These are phyloP conservation scores for Cheilosia variabilis DNA, from an alignment of 2,888 invertebrate species.

Conservation along the genomic window DNA sequence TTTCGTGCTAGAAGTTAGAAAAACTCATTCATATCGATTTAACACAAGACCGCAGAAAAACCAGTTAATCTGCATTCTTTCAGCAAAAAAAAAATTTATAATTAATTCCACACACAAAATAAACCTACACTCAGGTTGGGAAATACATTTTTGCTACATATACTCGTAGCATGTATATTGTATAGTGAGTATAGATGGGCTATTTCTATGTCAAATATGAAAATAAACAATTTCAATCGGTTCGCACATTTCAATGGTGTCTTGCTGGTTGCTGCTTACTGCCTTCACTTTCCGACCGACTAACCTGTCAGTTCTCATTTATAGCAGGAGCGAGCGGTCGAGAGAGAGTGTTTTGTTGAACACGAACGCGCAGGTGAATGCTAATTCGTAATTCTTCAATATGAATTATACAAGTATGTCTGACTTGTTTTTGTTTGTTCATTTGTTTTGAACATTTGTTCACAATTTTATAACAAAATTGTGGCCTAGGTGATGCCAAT, in stretches of 20 bases:
- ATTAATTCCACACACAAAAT: constrained; percentile 63
- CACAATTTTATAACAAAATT: background rate
- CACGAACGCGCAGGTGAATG: constrained; percentile 57
- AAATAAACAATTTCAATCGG: constrained; percentile 74
- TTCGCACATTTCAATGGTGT: constrained; percentile 68
- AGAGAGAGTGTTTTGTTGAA: constrained; percentile 23
- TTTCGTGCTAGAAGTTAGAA: constrained; percentile 56
- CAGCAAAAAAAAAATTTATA: constrained; percentile 34
- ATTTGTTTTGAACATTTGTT: background rate
- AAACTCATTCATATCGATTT: constrained; percentile 65
- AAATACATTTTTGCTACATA: constrained; percentile 18
- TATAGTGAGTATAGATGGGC: background rate
- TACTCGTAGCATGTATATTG: constrained; percentile 7
- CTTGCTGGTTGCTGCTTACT: constrained; percentile 42
- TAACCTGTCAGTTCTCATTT: background rate
- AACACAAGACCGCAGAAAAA: constrained; percentile 45
- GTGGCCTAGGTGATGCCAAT: background rate
- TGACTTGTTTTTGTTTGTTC: background rate
- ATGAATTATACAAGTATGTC: constrained; percentile 23
- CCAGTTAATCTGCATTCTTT: constrained; percentile 74
- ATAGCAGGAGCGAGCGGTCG: background rate
- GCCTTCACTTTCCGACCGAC: constrained; percentile 68
- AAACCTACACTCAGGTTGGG: constrained; percentile 64
- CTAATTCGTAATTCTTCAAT: constrained; percentile 62
- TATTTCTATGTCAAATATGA: constrained; percentile 72